Evolutionary conservation across 1,140 invertebrate genomes (phyloP), one percentile per base, ranked within the genome.

Genomic region (Telenomus remus): DNA sequence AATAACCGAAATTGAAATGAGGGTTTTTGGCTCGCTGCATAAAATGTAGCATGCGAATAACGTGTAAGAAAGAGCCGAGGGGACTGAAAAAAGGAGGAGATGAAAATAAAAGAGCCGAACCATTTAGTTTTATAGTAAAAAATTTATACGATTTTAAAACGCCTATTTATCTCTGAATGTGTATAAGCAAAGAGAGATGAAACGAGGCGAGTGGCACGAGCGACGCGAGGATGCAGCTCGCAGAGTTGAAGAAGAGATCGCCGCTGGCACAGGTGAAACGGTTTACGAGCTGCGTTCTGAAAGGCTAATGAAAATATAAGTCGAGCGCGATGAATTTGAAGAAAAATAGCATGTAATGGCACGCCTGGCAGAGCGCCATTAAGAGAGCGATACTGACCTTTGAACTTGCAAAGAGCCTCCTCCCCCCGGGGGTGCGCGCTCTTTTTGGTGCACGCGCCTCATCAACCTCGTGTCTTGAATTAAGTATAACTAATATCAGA

Each of bases 291-390:
- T 37, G 71, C 78, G 66, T 65, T 72, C 56, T 80, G 78, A 80
- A 81, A 81, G 79, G 77, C 82, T 85, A 84, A 85, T 85, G 84
- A 86, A 87, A 87, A 87, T 86, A 86, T 87, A 86, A 86, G 83
- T 83, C 83, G 79, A 79, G 80, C 81, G 82, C 81, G 83, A 86
- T 85, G 83, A 82, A 86, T 85, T 84, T 79, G 79, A 85, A 83
- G 82, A 80, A 82, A 82, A 83, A 81, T 82, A 79, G 80, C 80
- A 78, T 73, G 64, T 76, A 81, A 80, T 74, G 77, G 46, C 47
- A 55, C 27, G 72, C 57, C 79, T 81, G 79, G 78, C 76, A 72
- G 76, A 71, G 75, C 65, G 78, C 79, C 79, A 80, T 80, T 83
- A 76, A 80, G 68, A 76, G 76, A 69, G 44, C 56, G 11, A 47